Base-by-base conservation (phyloP, 2,113 vertebrate species). In the Cichladusa arquata region DNA sequence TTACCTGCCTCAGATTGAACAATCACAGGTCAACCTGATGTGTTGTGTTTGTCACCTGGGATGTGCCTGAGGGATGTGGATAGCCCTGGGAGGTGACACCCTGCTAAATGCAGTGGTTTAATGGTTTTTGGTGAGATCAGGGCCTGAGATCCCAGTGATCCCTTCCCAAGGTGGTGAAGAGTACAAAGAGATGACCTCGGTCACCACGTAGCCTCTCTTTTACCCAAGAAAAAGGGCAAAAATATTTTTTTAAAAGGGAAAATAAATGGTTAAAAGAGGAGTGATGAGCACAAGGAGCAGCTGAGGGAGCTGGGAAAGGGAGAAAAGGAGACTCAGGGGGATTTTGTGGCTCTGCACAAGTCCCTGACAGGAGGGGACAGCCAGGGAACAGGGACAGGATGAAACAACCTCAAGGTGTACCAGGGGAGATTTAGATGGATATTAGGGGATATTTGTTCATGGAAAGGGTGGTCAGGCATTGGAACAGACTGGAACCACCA, bases 371-470 rank as follows among this genome's bases (percentile, higher is more conserved):
- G 69, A 88, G 51, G 23, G 44, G 36, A 45, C 42, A 71, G n/a
- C 17, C 1, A 0, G 28, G 11, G 53, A 54, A 34, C 11, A 62
- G 34, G 50, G 36, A 57, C 31, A 4, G 67, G 44, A 81, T 0
- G 12, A n/a, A 88, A 80, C 3, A 0, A 9, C 34, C 42, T 48
- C 48, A 22, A 0, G 4, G 1, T 66, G 10, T 0, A 2, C 51
- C 36, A 44, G 26, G 15, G 6, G 18, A 40, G 24, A 24, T 20
- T 47, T 9, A n/a, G 4, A 0, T 29, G 38, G 38, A n/a, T 53
- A 14, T 18, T 38, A 1, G 8, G n/a, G 13, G 17, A 40, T 29
- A 40, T 15, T 40, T 15, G 0, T 40, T n/a, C 19, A 11, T 45
- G 31, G 54, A 26, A 25, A 34, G 11, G 12, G 29, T 40, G 25